These are phyloP conservation scores for Cebuella pygmaea DNA, from an alignment of 2,797 vertebrate species.

Conservation along the genomic window DNA sequence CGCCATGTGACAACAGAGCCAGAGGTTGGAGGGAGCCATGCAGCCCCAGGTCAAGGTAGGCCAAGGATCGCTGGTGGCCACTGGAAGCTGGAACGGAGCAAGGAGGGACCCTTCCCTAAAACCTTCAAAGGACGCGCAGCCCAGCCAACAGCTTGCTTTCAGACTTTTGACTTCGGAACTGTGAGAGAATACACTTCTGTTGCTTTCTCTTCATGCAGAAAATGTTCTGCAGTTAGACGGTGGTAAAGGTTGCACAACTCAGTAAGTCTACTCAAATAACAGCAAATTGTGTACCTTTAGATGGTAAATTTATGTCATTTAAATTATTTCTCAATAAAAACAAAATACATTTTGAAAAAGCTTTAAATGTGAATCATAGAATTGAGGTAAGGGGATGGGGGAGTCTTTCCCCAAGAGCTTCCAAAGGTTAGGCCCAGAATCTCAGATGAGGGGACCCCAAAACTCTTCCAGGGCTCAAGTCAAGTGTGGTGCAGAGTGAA, in stretches of 20 bases:
- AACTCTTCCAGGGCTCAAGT: not conserved
- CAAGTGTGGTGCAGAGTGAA: not conserved
- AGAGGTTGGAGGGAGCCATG: not conserved
- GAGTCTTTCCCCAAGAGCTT: not conserved
- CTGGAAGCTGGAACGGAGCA: not conserved
- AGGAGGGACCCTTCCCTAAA: not conserved
- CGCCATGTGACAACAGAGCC: not conserved
- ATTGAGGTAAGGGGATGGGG: not conserved
- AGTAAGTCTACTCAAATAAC: not conserved
- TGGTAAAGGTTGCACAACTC: not conserved
- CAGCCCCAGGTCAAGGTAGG: not conserved
- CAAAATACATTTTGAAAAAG: not conserved
- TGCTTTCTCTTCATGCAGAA: not conserved
- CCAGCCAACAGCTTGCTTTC: not conserved
- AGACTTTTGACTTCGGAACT: not conserved
- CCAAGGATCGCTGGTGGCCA: not conserved
- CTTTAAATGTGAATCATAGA: not conserved
- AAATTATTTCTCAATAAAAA: not conserved
- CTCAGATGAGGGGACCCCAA: not conserved
- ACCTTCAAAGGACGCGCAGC: not conserved
- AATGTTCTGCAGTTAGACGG: not conserved
- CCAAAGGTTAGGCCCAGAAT: not conserved
- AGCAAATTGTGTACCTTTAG: not conserved
- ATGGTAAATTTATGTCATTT: not conserved
- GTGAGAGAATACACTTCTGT: not conserved